A percentile compares a stretch with the other conserved stretches of the same genome.
Conservation (phyloP, 2,113 vertebrate genomes). For the Apistogramma diplotaenia region DNA sequence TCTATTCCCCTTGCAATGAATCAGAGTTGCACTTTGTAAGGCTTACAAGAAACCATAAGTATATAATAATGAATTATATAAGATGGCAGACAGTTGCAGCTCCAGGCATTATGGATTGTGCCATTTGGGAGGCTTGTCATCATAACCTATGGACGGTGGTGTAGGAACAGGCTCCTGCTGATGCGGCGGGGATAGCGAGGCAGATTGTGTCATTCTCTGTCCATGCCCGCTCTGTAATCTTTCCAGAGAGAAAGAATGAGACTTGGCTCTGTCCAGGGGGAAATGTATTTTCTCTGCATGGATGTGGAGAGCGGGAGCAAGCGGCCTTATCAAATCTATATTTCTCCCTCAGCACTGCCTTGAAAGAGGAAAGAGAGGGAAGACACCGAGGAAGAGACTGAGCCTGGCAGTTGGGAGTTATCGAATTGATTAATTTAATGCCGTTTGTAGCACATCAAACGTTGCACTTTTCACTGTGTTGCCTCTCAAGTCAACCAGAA, state of each 20-base stretch:
- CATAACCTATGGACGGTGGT: slow-evolving; percentile 19
- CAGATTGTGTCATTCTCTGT: slow-evolving; percentile 26
- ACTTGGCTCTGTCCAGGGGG: slow-evolving; percentile 26
- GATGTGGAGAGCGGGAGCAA: slow-evolving; percentile 27
- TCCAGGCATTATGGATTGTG: slow-evolving; percentile 30
- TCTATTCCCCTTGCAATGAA: slow-evolving; percentile 46
- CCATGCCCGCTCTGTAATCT: slow-evolving; percentile 43
- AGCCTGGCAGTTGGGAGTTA: neutral
- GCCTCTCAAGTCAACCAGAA: slow-evolving; percentile 20
- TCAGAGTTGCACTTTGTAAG: slow-evolving; percentile 42
- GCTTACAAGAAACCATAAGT: slow-evolving; percentile 40
- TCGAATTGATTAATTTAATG: slow-evolving; percentile 51
- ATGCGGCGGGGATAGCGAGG: neutral
- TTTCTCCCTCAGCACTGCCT: slow-evolving; percentile 33
- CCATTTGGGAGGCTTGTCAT: slow-evolving; percentile 44
- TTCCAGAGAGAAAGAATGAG: slow-evolving; percentile 37
- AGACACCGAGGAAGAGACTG: neutral
- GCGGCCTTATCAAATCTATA: slow-evolving; percentile 56
- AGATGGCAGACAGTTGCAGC: slow-evolving; percentile 34
- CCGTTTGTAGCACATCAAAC: slow-evolving; percentile 35
- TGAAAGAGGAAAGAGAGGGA: slow-evolving; percentile 8
- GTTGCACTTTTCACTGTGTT: slow-evolving; percentile 1
- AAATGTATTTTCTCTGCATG: slow-evolving; percentile 45
- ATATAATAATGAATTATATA: slow-evolving; percentile 61
- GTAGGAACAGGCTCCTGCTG: neutral